Percentiles rank a stretch among this genome's conserved stretches.
Conservation (phyloP, 2,113 vertebrate species). For the Anoura caudifer region DNA sequence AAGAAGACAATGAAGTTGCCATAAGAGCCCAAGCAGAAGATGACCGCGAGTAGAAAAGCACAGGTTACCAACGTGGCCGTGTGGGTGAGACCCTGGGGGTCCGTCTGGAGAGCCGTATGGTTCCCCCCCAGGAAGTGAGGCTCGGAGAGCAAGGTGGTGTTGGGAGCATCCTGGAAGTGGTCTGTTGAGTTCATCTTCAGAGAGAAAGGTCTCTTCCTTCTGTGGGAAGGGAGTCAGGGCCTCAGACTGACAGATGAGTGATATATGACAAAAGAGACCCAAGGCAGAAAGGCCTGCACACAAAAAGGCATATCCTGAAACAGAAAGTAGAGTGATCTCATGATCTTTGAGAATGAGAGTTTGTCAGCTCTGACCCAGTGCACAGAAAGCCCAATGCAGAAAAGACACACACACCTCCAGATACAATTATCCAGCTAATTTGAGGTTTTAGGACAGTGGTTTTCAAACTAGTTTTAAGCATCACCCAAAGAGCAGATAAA, state of each 20-base stretch:
- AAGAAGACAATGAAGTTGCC: constrained; percentile 96
- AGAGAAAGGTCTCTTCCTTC: constrained; percentile 24
- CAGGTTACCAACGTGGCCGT: constrained; percentile 90
- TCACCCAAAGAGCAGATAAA: neutral
- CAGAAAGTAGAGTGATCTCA: neutral
- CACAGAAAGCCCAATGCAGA: neutral
- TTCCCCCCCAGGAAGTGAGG: constrained; percentile 63
- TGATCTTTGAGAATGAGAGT: neutral
- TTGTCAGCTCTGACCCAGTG: neutral
- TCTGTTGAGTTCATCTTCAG: constrained; percentile 88
- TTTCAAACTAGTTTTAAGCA: neutral
- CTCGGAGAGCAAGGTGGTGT: constrained; percentile 35
- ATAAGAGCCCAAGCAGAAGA: constrained; percentile 95
- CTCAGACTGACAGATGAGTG: constrained; percentile 53
- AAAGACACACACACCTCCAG: neutral
- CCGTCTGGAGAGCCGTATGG: constrained; percentile 70
- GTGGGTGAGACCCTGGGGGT: constrained; percentile 85
- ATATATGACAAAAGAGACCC: constrained; percentile 6
- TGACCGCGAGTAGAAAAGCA: constrained; percentile 87
- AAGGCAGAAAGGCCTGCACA: constrained; percentile 49
- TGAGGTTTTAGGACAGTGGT: neutral
- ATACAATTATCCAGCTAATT: neutral
- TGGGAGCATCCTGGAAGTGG: constrained; percentile 73
- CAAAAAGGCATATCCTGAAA: constrained; percentile 22
- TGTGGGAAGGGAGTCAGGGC: constrained; percentile 23